A percentile compares a stretch with the other conserved stretches of the same genome.
Evolutionary conservation across 2,113 vertebrate genomes (phyloP).

Genomic region (Erythrocercus mccallii): DNA sequence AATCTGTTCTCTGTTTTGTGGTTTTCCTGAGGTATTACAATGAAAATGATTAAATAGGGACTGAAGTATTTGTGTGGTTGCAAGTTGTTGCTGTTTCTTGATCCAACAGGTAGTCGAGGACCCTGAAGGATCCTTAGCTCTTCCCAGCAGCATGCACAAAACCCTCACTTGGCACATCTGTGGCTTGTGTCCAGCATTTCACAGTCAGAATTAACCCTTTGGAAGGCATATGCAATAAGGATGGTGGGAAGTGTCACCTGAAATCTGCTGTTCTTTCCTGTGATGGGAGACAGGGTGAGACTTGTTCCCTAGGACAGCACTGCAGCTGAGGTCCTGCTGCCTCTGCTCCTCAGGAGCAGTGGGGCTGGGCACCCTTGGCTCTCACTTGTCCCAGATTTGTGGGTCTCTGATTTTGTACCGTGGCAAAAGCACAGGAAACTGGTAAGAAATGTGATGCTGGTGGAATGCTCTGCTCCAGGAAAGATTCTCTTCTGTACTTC

Average conservation of each 20-base stretch:
- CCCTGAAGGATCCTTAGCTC: background rate
- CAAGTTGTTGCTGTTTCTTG: background rate
- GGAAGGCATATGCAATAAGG: background rate
- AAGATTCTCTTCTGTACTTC: background rate
- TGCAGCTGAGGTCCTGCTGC: background rate
- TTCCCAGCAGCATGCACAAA: background rate
- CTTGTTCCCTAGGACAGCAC: background rate
- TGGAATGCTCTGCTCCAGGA: background rate
- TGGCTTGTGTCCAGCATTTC: background rate
- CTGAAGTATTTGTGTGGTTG: background rate
- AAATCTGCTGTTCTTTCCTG: background rate
- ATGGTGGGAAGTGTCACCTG: background rate
- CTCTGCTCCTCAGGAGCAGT: background rate
- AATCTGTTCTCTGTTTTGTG: background rate
- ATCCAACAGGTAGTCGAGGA: background rate
- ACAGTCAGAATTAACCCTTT: background rate
- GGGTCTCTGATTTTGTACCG: background rate
- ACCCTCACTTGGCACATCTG: fast-evolving
- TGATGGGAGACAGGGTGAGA: background rate
- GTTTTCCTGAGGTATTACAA: slow-evolving; percentile 2
- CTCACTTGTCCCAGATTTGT: background rate
- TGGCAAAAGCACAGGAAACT: background rate
- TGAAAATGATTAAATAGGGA: background rate
- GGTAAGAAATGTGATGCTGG: background rate
- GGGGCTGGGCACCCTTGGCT: background rate